A percentile compares a stretch with the other conserved stretches of the same genome.
Evolutionary conservation across 2,888 invertebrate species (phyloP).

Genomic region (Folsomia candida): DNA sequence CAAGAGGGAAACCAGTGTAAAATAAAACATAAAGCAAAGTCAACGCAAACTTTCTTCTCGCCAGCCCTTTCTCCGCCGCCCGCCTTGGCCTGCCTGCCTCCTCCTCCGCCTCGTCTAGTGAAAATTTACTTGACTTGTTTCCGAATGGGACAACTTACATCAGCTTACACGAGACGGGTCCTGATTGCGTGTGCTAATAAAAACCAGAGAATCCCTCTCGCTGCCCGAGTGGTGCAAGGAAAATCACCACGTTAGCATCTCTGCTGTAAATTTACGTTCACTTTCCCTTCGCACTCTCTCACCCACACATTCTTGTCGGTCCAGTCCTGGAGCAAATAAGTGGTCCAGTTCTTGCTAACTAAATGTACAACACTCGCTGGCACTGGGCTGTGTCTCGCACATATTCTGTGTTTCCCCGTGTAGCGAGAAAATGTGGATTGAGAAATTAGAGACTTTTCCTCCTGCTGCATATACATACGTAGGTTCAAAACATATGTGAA

Average conservation of each 20-base stretch:
- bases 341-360: not conserved
- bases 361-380: too few relatives aligned
- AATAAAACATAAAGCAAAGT: not conserved
- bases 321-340: too few relatives aligned
- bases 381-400: too few relatives aligned
- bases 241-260: conserved; percentile 2
- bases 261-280: not conserved
- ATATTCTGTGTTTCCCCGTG: not conserved
- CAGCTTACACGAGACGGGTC: not conserved
- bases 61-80: not conserved
- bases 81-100: not conserved
- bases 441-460: conserved; percentile 2
- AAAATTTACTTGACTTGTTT: conserved; percentile 2
- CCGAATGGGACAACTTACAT: not conserved
- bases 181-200: conserved; percentile 6
- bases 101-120: not conserved
- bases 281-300: too few relatives aligned
- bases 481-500: conserved; percentile 14
- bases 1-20: not conserved
- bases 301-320: too few relatives aligned
- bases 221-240: not conserved
- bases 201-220: not conserved
- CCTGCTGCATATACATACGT: not conserved
- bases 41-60: not conserved
- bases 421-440: conserved; percentile 4